Evolutionary conservation across 1,140 invertebrate genomes (phyloP).

Genomic region (Heliconius congener): DNA sequence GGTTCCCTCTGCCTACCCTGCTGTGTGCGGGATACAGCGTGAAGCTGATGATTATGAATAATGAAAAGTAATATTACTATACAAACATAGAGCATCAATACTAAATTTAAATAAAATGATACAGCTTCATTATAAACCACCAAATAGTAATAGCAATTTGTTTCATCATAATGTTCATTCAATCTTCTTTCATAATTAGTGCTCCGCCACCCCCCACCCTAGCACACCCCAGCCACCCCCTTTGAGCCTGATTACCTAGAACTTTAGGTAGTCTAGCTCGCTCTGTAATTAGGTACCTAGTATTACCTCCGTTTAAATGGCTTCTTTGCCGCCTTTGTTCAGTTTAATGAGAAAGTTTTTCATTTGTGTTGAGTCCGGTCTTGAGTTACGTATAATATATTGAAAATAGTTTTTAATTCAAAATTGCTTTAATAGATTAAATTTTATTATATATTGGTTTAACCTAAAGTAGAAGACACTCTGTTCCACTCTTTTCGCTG

Average conservation of each 20-base stretch:
- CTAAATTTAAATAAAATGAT: background rate
- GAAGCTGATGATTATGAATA: no score
- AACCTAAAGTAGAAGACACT: background rate
- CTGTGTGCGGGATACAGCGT: no score
- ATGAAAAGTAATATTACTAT: background rate
- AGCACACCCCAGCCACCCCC: slow-evolving; percentile 31
- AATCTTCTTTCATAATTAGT: slow-evolving; percentile 53
- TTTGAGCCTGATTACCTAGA: slow-evolving; percentile 61
- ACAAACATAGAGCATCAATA: background rate
- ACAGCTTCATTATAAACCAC: background rate
- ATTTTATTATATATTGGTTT: background rate
- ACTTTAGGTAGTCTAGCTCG: slow-evolving; percentile 56
- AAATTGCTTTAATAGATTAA: background rate
- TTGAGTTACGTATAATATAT: background rate
- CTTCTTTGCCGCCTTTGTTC: slow-evolving; percentile 36
- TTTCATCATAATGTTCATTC: slow-evolving; percentile 33
- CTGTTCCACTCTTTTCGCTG: background rate
- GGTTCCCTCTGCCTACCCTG: no score
- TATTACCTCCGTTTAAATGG: slow-evolving; percentile 43
- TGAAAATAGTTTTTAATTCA: background rate
- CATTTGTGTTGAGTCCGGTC: slow-evolving; percentile 15
- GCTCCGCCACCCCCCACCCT: slow-evolving; percentile 36
- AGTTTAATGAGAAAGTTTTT: slow-evolving; percentile 37
- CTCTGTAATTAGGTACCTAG: slow-evolving; percentile 56
- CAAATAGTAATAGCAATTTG: slow-evolving; percentile 13